These are phyloP conservation scores for Ephydatia muelleri DNA, from an alignment of 37 sponge, comb jelly and placozoan genomes.

Conservation along the genomic window DNA sequence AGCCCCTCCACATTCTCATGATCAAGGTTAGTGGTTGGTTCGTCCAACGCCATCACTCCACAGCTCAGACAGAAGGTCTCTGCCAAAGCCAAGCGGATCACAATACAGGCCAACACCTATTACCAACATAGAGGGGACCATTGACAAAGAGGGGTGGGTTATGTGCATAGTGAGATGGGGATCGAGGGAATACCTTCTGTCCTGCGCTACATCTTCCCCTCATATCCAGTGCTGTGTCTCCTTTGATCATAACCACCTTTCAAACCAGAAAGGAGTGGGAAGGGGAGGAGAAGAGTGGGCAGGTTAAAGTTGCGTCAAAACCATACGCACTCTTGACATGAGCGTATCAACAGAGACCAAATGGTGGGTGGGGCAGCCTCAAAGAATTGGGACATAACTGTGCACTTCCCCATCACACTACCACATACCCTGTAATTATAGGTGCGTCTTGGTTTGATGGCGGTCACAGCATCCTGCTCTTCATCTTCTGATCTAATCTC, in stretches of 20 bases:
- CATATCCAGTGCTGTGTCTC: slow-evolving; percentile 86
- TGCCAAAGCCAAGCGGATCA: slow-evolving; percentile 97
- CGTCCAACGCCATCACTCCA: slow-evolving; percentile 94
- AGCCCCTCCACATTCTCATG: slow-evolving; percentile 87
- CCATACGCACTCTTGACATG: too few relatives aligned
- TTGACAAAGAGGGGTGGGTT: background rate
- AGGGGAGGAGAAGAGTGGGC: background rate
- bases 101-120: slow-evolving; percentile 87
- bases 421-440: slow-evolving; percentile 77
- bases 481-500: slow-evolving; percentile 77
- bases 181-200: slow-evolving; percentile 74
- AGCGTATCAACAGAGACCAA: too few relatives aligned
- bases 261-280: background rate
- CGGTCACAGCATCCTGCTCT: slow-evolving; percentile 21
- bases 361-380: too few relatives aligned
- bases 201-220: slow-evolving; percentile 98
- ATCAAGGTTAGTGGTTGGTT: slow-evolving; percentile 99
- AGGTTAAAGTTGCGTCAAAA: background rate
- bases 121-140: background rate
- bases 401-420: background rate
- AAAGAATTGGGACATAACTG: background rate
- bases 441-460: slow-evolving; percentile 29
- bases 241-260: slow-evolving; percentile 94
- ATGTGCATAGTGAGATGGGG: background rate
- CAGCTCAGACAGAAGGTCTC: slow-evolving; percentile 98